Evolutionary conservation across 2,797 vertebrate genomes (phyloP).

Genomic region (Ctenopoma multispine): DNA sequence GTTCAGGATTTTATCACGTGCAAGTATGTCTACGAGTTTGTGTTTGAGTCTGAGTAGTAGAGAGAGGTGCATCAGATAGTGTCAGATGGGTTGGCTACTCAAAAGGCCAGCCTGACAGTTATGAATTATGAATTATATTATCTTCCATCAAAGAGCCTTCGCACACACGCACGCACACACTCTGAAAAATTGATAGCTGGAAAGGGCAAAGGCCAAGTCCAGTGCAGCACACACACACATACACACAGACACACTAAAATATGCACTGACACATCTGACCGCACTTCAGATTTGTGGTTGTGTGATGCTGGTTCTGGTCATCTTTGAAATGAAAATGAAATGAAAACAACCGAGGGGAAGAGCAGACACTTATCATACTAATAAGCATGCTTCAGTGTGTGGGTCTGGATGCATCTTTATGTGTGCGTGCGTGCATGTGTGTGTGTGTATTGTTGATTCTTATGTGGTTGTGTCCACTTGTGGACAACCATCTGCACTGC

Average conservation of each 20-base stretch:
- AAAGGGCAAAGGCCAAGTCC: slow-evolving; percentile 62
- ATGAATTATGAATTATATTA: slow-evolving; percentile 48
- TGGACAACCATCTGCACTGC: slow-evolving; percentile 26
- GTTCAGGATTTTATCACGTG: neutral
- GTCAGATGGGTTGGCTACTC: slow-evolving; percentile 46
- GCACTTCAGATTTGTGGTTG: slow-evolving; percentile 58
- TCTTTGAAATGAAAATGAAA: slow-evolving; percentile 76
- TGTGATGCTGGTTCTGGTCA: slow-evolving; percentile 43
- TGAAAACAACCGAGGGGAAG: slow-evolving; percentile 61
- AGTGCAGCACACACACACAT: slow-evolving; percentile 20
- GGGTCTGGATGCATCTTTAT: slow-evolving; percentile 12
- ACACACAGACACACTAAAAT: slow-evolving; percentile 21
- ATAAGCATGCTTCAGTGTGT: slow-evolving; percentile 54
- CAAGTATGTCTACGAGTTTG: neutral
- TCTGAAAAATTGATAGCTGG: slow-evolving; percentile 34
- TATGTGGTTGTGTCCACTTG: slow-evolving; percentile 28
- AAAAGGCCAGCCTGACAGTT: slow-evolving; percentile 62
- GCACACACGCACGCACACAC: slow-evolving; percentile 1
- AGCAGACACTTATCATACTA: slow-evolving; percentile 72
- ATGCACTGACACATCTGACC: slow-evolving; percentile 51
- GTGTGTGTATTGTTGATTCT: slow-evolving; percentile 13
- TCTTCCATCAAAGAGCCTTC: slow-evolving; percentile 65
- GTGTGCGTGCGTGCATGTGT: slow-evolving; percentile 17
- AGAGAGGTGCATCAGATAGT: slow-evolving; percentile 38
- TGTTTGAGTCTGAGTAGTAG: slow-evolving; percentile 23